Percentiles rank a stretch among this genome's conserved stretches.
Conservation (phyloP, 2,113 vertebrate species). For the Excalfactoria chinensis region DNA sequence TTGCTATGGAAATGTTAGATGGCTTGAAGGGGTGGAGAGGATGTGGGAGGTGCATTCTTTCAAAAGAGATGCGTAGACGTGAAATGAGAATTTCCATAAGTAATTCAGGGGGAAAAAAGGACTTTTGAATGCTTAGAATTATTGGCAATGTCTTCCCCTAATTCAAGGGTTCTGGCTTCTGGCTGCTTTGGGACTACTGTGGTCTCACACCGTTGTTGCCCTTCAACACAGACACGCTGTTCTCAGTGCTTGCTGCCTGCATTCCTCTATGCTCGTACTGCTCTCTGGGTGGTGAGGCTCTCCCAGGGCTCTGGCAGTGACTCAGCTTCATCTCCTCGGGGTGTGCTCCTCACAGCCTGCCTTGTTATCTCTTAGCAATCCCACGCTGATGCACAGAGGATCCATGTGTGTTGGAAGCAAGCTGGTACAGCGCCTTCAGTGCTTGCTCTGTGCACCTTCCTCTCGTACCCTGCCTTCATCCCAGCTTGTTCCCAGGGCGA, state of each 20-base stretch:
- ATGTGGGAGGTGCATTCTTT: not conserved
- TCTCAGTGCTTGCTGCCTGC: not conserved
- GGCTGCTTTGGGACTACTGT: too few relatives aligned
- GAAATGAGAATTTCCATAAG: not conserved
- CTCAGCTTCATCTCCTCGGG: not conserved
- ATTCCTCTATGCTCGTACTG: rapidly evolving
- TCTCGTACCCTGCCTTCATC: not conserved
- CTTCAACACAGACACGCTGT: rapidly evolving
- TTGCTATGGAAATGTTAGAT: not conserved
- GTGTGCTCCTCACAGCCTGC: not conserved
- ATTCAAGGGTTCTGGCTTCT: not conserved
- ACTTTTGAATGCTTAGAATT: not conserved
- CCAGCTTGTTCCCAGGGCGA: rapidly evolving
- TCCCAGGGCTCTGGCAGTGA: not conserved
- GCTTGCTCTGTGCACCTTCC: not conserved
- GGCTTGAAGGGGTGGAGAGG: rapidly evolving
- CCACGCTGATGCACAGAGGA: not conserved
- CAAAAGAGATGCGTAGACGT: not conserved
- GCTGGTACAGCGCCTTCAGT: rapidly evolving
- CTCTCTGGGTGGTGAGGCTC: not conserved
- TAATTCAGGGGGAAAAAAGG: not conserved
- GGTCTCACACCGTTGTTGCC: rapidly evolving
- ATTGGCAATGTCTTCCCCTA: too few relatives aligned
- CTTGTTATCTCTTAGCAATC: not conserved
- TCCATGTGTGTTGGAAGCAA: not conserved